Evolutionary conservation across 35 echinoderm and acorn worm genomes (phyloP).

Genomic region (Chiridota heheva): DNA sequence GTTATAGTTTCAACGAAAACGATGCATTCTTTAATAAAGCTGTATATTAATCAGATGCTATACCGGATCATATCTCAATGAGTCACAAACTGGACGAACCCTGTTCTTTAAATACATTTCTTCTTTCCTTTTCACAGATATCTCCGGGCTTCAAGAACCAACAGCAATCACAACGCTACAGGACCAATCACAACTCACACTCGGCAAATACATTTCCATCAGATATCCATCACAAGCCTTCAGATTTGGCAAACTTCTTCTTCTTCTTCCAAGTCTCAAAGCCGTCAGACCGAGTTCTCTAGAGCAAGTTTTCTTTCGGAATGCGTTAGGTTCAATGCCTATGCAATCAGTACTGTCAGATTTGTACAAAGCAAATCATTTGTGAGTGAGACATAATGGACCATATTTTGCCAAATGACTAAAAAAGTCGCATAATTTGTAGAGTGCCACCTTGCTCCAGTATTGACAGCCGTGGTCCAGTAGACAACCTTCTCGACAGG

Average conservation of each 20-base stretch:
- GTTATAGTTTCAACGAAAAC: no score
- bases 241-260: constrained; percentile 86
- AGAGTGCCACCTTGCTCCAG: no score
- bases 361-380: constrained; percentile 58
- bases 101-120: no score
- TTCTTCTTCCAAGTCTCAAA: constrained; percentile 71
- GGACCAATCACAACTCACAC: constrained; percentile 92
- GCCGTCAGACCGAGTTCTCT: constrained; percentile 78
- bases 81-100: no score
- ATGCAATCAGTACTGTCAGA: constrained; percentile 72
- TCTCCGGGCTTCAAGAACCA: constrained; percentile 60
- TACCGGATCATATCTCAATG: no score
- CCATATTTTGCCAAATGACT: no score
- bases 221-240: constrained; percentile 82
- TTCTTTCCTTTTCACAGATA: constrained; percentile 39
- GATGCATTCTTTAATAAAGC: no score
- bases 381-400: no score
- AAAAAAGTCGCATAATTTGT: no score
- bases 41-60: no score
- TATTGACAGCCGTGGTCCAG: no score
- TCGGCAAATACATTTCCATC: constrained; percentile 87
- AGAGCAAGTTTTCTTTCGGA: constrained; percentile 94
- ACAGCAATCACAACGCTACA: constrained; percentile 65
- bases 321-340: constrained; percentile 73
- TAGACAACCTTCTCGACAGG: no score